Conservation (phyloP, 1,140 invertebrate genomes). For the Ips typographus region DNA sequence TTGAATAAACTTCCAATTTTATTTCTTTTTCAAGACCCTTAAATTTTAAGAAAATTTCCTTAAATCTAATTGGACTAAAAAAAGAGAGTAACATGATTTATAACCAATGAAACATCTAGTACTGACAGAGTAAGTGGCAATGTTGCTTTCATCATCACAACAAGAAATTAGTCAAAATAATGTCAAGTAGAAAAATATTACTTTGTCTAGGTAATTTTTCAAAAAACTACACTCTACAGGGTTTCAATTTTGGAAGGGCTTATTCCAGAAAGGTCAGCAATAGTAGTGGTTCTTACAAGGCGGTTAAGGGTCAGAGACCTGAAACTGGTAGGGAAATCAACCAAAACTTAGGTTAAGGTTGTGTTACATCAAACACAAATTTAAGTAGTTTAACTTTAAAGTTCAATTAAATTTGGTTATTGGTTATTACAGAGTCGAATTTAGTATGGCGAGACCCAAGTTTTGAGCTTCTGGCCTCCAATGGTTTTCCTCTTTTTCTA, state of each 20-base stretch:
- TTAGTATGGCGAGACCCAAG: constrained; percentile 54
- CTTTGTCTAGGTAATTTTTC: constrained; percentile 30
- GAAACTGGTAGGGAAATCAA: constrained; percentile 36
- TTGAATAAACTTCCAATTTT: neutral
- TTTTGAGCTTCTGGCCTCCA: constrained; percentile 64
- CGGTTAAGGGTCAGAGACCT: constrained; percentile 38
- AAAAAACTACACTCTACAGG: constrained; percentile 21
- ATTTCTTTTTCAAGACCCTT: too few species aligned
- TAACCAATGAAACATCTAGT: too few species aligned
- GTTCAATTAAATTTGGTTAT: neutral
- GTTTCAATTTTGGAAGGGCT: constrained; percentile 27
- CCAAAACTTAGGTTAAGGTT: constrained; percentile 6
- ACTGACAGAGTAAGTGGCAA: too few species aligned
- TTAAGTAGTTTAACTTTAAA: neutral
- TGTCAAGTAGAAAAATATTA: constrained; percentile 32
- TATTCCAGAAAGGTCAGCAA: constrained; percentile 45
- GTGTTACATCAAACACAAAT: neutral
- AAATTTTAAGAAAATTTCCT: too few species aligned
- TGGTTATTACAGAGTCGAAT: constrained; percentile 39
- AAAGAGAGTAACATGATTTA: too few species aligned
- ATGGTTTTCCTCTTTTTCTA: constrained; percentile 67
- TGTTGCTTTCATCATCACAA: too few species aligned
- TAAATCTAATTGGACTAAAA: too few species aligned
- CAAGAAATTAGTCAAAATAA: constrained; percentile 11
- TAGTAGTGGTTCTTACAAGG: constrained; percentile 41